phyloP scores from a whole-genome alignment of 2,113 vertebrate genomes.

The Amphilophus citrinellus region DNA sequence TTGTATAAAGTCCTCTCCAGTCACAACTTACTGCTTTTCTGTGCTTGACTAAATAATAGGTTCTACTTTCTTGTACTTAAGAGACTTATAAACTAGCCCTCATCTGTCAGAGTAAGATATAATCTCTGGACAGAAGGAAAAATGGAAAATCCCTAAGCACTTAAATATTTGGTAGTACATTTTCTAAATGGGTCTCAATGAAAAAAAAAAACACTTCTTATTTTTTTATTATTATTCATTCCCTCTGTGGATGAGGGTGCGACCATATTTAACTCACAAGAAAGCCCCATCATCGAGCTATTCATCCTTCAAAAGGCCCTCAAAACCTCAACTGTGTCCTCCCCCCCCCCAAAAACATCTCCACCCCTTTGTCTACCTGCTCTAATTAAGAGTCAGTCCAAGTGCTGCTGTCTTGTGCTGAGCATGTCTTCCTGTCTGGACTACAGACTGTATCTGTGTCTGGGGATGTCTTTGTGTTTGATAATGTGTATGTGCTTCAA shows the following conservation, averaged over 20 bases:
- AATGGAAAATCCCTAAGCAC: conserved; percentile 23
- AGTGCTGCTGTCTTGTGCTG: not conserved
- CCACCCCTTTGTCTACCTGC: conserved; percentile 50
- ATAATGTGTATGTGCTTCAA: not conserved
- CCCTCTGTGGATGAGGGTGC: conserved; percentile 1
- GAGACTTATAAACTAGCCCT: conserved; percentile 26
- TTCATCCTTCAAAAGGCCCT: conserved; percentile 37
- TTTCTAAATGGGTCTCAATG: not conserved
- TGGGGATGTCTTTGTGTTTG: conserved; percentile 18
- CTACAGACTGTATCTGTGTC: not conserved
- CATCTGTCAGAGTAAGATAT: conserved; percentile 33
- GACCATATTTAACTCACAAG: conserved; percentile 10
- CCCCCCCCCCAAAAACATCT: conserved; percentile 16
- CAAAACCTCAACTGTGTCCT: conserved; percentile 13
- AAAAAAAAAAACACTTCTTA: not conserved
- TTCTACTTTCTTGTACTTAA: conserved; percentile 46
- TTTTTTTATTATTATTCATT: conserved; percentile 27
- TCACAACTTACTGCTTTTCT: conserved; percentile 24
- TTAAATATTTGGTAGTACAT: conserved; percentile 9
- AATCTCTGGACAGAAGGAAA: conserved; percentile 34
- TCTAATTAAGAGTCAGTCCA: not conserved
- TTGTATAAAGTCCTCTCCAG: conserved; percentile 21
- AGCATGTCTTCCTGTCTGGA: conserved; percentile 30
- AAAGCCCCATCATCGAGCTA: conserved; percentile 19
- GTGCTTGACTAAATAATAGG: conserved; percentile 44